These are phyloP conservation scores for Thecocarcelia acutangulata DNA, from an alignment of 2,888 invertebrate species.

Conservation along the genomic window DNA sequence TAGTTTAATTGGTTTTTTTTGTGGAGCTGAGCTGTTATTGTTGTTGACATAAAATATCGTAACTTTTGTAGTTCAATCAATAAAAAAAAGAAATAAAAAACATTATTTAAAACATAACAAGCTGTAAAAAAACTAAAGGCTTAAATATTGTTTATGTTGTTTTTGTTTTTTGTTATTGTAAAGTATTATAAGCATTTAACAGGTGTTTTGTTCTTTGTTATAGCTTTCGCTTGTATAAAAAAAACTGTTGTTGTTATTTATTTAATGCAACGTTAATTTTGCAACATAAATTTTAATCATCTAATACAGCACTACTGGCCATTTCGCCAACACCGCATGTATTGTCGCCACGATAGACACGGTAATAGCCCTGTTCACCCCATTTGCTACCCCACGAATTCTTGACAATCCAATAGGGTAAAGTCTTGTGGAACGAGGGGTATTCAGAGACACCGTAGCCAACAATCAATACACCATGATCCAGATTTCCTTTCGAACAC, in stretches of 20 bases:
- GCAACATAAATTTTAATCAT: slow-evolving; percentile 66
- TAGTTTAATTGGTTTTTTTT: too few species aligned
- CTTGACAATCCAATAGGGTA: slow-evolving; percentile 96
- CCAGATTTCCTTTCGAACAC: slow-evolving; percentile 88
- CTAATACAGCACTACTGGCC: slow-evolving; percentile 91
- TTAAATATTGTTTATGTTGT: neutral
- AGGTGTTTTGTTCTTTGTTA: slow-evolving; percentile 10
- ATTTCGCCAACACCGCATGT: slow-evolving; percentile 95
- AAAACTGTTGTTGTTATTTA: slow-evolving; percentile 3
- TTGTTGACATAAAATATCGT: too few species aligned
- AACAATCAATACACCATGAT: slow-evolving; percentile 98
- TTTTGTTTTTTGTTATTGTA: too few species aligned
- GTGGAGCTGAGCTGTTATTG: too few species aligned
- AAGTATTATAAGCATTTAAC: slow-evolving; percentile 10
- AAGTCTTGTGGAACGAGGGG: slow-evolving; percentile 88
- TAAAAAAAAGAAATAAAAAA: slow-evolving; percentile 9
- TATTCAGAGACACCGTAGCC: slow-evolving; percentile 92
- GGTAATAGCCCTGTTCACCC: slow-evolving; percentile 98
- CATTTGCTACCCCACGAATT: slow-evolving; percentile 96
- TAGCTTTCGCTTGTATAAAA: slow-evolving; percentile 39
- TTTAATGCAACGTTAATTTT: slow-evolving; percentile 25
- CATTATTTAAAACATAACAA: slow-evolving; percentile 13
- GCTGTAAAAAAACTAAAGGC: neutral
- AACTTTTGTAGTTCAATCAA: too few species aligned
- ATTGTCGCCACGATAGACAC: slow-evolving; percentile 96